Conservation (phyloP, 2,113 vertebrate species). For the Fregata magnificens region DNA sequence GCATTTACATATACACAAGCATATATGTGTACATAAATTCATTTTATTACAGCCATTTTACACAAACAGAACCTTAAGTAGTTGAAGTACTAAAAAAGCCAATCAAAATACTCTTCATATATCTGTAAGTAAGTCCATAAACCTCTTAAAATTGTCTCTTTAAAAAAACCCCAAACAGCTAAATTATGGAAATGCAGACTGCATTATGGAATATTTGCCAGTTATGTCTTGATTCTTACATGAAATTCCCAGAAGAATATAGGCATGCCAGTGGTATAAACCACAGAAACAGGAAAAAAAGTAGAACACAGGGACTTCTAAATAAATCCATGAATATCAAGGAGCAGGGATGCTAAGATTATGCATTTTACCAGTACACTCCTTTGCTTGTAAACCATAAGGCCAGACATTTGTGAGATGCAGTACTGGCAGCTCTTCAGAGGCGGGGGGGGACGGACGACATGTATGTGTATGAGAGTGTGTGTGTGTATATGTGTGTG, state of each 20-base stretch:
- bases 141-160: slow-evolving; percentile 60
- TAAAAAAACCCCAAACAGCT: neutral
- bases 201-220: slow-evolving; percentile 57
- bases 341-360: slow-evolving; percentile 53
- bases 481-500: neutral
- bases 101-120: slow-evolving; percentile 60
- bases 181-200: slow-evolving; percentile 65
- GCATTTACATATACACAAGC: slow-evolving; percentile 51
- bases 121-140: slow-evolving; percentile 61
- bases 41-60: slow-evolving; percentile 68
- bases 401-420: slow-evolving; percentile 75
- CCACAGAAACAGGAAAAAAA: slow-evolving; percentile 33
- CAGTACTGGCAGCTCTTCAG: slow-evolving; percentile 68
- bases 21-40: slow-evolving; percentile 46
- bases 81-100: slow-evolving; percentile 53
- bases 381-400: slow-evolving; percentile 63
- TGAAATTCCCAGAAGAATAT: slow-evolving; percentile 63
- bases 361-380: slow-evolving; percentile 51
- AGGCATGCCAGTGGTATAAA: slow-evolving; percentile 49
- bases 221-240: slow-evolving; percentile 62
- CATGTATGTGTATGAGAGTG: neutral
- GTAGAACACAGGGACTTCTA: slow-evolving; percentile 62
- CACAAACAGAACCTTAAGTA: slow-evolving; percentile 55
- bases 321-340: slow-evolving; percentile 72
- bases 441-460: slow-evolving; percentile 19